Evolutionary conservation across 2,113 vertebrate species (phyloP).

Genomic region (Rhinolophus sinicus): DNA sequence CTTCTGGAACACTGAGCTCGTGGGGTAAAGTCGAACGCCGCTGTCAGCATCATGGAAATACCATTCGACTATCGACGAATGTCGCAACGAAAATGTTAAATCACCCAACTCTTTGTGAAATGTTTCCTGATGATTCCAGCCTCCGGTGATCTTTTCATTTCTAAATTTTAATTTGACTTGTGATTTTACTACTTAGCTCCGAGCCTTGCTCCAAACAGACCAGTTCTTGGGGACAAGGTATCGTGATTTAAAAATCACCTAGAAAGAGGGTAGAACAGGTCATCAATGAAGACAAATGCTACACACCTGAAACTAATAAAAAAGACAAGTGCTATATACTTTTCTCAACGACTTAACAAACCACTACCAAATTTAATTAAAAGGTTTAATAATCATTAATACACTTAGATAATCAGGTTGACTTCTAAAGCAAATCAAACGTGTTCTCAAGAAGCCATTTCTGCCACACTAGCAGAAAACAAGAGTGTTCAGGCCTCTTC

Average conservation of each 20-base stretch:
- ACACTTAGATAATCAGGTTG: background rate
- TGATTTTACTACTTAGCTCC: background rate
- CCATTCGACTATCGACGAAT: too few relatives aligned
- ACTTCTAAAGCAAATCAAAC: background rate
- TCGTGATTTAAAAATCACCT: background rate
- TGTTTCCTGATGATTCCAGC: background rate
- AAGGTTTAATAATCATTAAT: background rate
- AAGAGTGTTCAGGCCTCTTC: background rate
- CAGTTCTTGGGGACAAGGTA: background rate
- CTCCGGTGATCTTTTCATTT: background rate
- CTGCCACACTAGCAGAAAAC: background rate
- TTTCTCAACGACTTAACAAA: background rate
- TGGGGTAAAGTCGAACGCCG: too few relatives aligned
- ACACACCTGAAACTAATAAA: background rate
- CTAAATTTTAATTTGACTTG: conserved; percentile 40
- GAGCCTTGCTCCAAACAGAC: conserved; percentile 7
- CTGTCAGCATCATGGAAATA: too few relatives aligned
- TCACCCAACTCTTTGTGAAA: background rate
- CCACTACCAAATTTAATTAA: background rate
- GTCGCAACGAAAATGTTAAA: too few relatives aligned
- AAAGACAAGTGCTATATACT: background rate
- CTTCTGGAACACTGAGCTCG: too few relatives aligned
- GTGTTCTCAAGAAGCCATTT: conserved; percentile 19
- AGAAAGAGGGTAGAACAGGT: background rate
- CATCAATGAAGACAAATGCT: background rate